Percentiles rank a stretch among this genome's conserved stretches.
phyloP scores from a whole-genome alignment of 2,113 vertebrate species.

The Nothobranchius kuhntae region DNA sequence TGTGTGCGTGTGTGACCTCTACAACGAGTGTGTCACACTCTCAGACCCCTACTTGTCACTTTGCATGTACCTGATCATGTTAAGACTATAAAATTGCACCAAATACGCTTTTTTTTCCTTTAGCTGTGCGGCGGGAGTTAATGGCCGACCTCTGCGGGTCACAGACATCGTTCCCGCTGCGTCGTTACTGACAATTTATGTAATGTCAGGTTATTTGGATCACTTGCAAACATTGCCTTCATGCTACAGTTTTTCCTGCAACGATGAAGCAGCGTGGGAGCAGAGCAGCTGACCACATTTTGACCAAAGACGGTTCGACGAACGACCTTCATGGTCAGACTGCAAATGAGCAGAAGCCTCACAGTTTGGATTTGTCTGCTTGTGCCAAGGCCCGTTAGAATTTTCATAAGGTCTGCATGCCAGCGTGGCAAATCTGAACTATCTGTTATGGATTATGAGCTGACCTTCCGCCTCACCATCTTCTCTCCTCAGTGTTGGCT shows the following conservation, averaged over 20 bases:
- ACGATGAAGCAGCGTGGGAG: constrained; percentile 31
- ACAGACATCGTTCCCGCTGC: constrained; percentile 29
- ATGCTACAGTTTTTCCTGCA: constrained; percentile 22
- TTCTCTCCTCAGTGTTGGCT: constrained; percentile 32
- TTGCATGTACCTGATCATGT: constrained; percentile 57
- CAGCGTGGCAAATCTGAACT: constrained; percentile 32
- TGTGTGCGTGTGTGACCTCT: constrained; percentile 37
- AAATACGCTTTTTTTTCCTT: constrained; percentile 51
- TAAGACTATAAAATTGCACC: constrained; percentile 48
- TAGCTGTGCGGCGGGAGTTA: constrained; percentile 27
- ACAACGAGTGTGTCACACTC: constrained; percentile 24
- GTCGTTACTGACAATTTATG: constrained; percentile 62
- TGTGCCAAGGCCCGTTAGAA: constrained; percentile 38
- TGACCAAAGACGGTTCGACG: constrained; percentile 20
- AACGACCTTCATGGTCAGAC: constrained; percentile 32
- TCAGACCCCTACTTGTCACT: constrained; percentile 54
- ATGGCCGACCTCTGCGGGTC: constrained; percentile 46
- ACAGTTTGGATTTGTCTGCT: constrained; percentile 46
- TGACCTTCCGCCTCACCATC: constrained; percentile 42
- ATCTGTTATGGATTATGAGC: constrained; percentile 55
- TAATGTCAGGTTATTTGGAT: constrained; percentile 45
- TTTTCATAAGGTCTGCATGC: constrained; percentile 45
- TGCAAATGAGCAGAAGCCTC: constrained; percentile 39
- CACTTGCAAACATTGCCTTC: background rate
- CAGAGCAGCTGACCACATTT: constrained; percentile 12